Conservation (phyloP, 2,113 vertebrate genomes). For the Ictalurus furcatus region DNA sequence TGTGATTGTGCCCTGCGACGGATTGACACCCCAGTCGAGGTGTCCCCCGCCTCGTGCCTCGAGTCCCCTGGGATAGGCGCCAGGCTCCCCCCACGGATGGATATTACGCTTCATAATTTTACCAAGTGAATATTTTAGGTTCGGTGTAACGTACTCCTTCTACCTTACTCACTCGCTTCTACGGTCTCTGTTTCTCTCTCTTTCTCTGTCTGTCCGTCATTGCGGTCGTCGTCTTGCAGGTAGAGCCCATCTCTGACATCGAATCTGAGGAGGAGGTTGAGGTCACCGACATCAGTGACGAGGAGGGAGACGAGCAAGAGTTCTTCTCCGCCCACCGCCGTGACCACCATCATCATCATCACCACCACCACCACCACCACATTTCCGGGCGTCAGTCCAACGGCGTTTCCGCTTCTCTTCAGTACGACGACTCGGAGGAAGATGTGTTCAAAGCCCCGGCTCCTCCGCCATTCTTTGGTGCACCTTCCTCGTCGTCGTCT, state of each 20-base stretch:
- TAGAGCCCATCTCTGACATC: constrained; percentile 89
- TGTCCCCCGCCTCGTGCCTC: no score
- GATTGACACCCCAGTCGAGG: no score
- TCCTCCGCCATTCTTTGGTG: constrained; percentile 68
- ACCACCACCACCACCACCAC: constrained; percentile 41
- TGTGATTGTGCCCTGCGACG: no score
- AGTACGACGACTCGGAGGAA: constrained; percentile 82
- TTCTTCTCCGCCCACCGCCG: constrained; percentile 62
- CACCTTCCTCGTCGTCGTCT: constrained; percentile 59
- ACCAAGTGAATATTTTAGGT: background rate
- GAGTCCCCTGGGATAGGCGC: no score
- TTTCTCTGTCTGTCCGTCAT: background rate
- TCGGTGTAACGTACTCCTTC: background rate
- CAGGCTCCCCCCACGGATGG: no score
- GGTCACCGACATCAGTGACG: constrained; percentile 89
- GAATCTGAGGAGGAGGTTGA: constrained; percentile 87
- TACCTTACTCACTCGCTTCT: background rate
- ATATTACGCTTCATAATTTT: background rate
- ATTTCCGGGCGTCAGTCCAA: constrained; percentile 56
- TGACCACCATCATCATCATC: constrained; percentile 52
- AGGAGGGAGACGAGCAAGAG: constrained; percentile 75
- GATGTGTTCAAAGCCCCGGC: constrained; percentile 90
- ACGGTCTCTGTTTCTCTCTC: background rate
- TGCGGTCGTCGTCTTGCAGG: constrained; percentile 58
- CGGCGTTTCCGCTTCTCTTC: constrained; percentile 42